Percentiles rank a stretch among this genome's conserved stretches.
phyloP scores from a whole-genome alignment of 2,113 vertebrate genomes.

The Phoenicopterus ruber region DNA sequence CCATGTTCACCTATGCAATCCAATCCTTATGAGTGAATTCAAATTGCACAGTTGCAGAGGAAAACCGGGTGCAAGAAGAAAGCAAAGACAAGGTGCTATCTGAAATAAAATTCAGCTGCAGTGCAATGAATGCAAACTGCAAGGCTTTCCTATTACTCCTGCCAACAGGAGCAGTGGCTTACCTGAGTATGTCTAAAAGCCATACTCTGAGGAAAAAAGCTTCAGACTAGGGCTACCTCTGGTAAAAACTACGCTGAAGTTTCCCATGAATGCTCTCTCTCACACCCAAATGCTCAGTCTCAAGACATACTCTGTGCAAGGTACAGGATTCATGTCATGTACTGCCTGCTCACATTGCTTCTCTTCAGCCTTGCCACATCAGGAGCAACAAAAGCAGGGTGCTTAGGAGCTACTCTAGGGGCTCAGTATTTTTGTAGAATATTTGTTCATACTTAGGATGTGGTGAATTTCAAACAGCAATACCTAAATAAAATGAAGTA shows the following conservation, averaged over 20 bases:
- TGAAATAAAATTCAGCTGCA: neutral
- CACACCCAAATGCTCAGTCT: neutral
- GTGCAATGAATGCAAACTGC: neutral
- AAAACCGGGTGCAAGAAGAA: neutral
- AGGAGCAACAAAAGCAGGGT: neutral
- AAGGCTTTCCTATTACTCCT: neutral
- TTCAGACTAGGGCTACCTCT: neutral
- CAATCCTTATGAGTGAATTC: neutral
- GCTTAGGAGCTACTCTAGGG: neutral
- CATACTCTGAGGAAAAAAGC: neutral
- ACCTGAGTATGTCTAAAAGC: neutral
- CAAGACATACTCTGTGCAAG: neutral
- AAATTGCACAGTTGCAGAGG: neutral
- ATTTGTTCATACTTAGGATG: neutral
- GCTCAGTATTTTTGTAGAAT: neutral
- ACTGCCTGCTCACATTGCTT: neutral
- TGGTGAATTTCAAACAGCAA: neutral
- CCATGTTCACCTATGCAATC: neutral
- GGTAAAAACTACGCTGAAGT: neutral
- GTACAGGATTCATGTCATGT: neutral
- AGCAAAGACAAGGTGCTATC: neutral
- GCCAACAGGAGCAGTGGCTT: rapidly evolving
- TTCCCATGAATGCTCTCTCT: neutral
- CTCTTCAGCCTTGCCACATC: neutral
- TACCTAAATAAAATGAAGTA: neutral